These are phyloP conservation scores for Propithecus perrieri DNA, from an alignment of 2,797 vertebrate species.

Conservation along the genomic window DNA sequence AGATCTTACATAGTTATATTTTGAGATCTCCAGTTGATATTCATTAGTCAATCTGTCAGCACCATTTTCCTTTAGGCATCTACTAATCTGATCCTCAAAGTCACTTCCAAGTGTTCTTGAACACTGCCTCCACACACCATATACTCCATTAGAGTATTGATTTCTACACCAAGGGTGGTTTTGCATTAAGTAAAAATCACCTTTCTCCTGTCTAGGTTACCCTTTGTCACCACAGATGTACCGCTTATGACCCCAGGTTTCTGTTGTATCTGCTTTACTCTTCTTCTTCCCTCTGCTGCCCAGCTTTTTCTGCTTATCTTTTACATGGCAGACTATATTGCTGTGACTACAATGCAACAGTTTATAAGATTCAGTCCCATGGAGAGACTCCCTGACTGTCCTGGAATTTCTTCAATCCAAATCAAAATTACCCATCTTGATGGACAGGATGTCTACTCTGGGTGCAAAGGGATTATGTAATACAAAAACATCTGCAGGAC, in stretches of 20 bases:
- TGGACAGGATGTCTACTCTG: neutral
- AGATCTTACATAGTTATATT: neutral
- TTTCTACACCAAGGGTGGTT: neutral
- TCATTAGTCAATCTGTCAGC: neutral
- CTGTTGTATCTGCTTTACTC: neutral
- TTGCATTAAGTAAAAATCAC: neutral
- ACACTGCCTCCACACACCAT: accelerated
- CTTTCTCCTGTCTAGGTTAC: neutral
- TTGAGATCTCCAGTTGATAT: neutral
- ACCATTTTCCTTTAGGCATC: neutral
- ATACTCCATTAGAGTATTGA: accelerated
- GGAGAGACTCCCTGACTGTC: neutral
- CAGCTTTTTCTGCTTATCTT: neutral
- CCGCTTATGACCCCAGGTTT: neutral
- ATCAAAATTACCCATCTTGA: neutral
- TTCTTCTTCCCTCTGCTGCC: neutral
- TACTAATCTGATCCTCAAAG: neutral
- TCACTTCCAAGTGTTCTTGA: neutral
- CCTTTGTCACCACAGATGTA: neutral
- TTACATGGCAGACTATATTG: neutral
- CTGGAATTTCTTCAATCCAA: neutral
- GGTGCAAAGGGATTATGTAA: neutral
- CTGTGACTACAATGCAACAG: neutral
- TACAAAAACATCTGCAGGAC: neutral
- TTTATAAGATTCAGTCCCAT: neutral